Evolutionary conservation across 2,888 invertebrate genomes (phyloP), one percentile per base, ranked within the genome.

Genomic region (Ypsolopha sequella): DNA sequence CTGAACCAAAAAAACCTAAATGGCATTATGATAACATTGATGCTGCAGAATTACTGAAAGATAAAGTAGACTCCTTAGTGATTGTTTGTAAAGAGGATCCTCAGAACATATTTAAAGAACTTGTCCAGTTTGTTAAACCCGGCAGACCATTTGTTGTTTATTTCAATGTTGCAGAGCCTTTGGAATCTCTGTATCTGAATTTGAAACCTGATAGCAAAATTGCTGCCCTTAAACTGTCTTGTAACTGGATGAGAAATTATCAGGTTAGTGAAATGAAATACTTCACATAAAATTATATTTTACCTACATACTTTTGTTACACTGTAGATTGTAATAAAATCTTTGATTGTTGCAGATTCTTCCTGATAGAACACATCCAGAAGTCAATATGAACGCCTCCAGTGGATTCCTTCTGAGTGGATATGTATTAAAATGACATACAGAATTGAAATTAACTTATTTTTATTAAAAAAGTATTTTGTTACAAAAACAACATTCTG

Each of bases 291-390:
- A 39, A 39, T 3, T 3, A 9, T 39, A n/a, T 9, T n/a, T 39
- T 39, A 6, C 11, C 11, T n/a, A 24, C 24, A 3, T 24, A 24
- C 14, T 44, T 24, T 24, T 24, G 24, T 14, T 36, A 35, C 1
- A 6, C 36, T 14, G 6, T 36, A 36, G 36, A 9, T 48, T n/a
- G 8, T 7, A 13, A 45, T 8, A 36, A 52, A 9, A 36, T n/a
- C 0, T 47, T 52, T 53, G 54, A 57, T 58, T 53, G 56, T 74
- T 79, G 10, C 70, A 87, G 87, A 75, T 87, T 36, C 79, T 97
- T 56, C 92, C 94, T 1, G 92, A 95, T 58, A 89, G 99, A 72
- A 98, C 98, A 13, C 99, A 99, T 88, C 99, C 99, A 1, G 93
- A 95, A 70, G 96, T 98, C 38, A 91, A 91, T 62, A 98, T 97